Conservation (phyloP, 2,888 invertebrate genomes). For the Drosophila prostipennis region DNA sequence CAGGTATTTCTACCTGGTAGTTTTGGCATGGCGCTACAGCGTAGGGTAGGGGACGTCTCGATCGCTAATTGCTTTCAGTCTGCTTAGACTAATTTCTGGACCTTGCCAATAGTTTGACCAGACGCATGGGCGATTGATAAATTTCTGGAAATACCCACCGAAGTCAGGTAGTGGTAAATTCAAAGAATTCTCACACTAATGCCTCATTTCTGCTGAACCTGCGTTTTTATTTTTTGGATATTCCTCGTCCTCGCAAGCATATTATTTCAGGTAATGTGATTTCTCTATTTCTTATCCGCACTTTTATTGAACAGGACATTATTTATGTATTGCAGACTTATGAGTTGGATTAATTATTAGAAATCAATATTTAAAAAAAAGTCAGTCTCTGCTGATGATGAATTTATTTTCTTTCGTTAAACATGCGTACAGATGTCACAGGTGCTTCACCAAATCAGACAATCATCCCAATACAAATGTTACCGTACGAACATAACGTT, state of each 20-base stretch:
- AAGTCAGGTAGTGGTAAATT: constrained; percentile 60
- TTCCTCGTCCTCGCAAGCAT: neutral
- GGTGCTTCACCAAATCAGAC: constrained; percentile 10
- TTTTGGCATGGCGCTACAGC: constrained; percentile 35
- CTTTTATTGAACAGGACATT: no score
- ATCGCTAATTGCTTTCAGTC: constrained; percentile 79
- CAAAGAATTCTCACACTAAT: constrained; percentile 41
- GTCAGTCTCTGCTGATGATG: no score
- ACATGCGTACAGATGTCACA: neutral
- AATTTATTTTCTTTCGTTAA: no score
- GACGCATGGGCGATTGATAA: constrained; percentile 56
- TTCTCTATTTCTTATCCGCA: no score
- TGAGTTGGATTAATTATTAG: no score
- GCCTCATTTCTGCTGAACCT: neutral
- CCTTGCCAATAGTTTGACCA: constrained; percentile 29
- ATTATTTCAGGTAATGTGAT: neutral
- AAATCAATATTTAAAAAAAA: no score
- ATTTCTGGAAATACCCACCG: constrained; percentile 57
- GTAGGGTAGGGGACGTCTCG: constrained; percentile 58
- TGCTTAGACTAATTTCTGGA: constrained; percentile 72
- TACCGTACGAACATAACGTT: constrained; percentile 18
- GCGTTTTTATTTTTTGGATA: neutral
- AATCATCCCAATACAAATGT: neutral
- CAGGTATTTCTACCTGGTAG: constrained; percentile 8
- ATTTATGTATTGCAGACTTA: neutral